phyloP scores from a whole-genome alignment of 1,140 invertebrate genomes.

The Drosophila funebris region DNA sequence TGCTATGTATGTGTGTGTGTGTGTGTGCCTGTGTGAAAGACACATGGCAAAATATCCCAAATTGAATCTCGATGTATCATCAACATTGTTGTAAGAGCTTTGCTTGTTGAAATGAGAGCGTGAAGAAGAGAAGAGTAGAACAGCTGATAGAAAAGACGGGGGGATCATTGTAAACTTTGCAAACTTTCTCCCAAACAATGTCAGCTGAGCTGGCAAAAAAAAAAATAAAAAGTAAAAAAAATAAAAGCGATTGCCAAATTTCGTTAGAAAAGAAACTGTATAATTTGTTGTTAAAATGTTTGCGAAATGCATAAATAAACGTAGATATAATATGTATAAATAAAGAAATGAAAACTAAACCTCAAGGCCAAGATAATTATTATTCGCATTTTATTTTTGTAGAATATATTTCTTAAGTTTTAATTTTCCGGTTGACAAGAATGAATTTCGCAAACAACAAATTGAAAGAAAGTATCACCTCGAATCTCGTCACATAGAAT shows the following conservation, averaged over 20 bases:
- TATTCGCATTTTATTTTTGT: conserved; percentile 27
- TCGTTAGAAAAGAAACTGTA: conserved; percentile 17
- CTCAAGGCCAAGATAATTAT: conserved; percentile 31
- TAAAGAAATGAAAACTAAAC: conserved; percentile 10
- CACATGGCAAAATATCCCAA: conserved; percentile 20
- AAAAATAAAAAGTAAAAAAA: no score
- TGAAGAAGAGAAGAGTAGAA: neutral
- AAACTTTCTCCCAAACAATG: conserved; percentile 31
- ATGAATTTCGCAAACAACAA: conserved; percentile 12
- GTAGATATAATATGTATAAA: neutral
- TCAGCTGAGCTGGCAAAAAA: conserved; percentile 3
- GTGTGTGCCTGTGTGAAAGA: neutral
- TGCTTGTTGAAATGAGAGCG: no score
- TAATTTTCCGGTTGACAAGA: conserved; percentile 31
- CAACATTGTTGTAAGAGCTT: conserved; percentile 7
- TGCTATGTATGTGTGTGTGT: neutral
- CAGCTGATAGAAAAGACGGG: neutral
- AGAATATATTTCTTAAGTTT: conserved; percentile 9
- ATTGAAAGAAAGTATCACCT: conserved; percentile 35
- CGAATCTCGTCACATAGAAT: neutral
- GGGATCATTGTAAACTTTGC: neutral
- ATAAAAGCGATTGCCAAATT: neutral
- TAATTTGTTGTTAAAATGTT: neutral
- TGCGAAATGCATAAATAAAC: neutral
- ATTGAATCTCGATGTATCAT: neutral